These are phyloP conservation scores for Notodonta dromedarius DNA, from an alignment of 2,888 invertebrate genomes.

Conservation along the genomic window DNA sequence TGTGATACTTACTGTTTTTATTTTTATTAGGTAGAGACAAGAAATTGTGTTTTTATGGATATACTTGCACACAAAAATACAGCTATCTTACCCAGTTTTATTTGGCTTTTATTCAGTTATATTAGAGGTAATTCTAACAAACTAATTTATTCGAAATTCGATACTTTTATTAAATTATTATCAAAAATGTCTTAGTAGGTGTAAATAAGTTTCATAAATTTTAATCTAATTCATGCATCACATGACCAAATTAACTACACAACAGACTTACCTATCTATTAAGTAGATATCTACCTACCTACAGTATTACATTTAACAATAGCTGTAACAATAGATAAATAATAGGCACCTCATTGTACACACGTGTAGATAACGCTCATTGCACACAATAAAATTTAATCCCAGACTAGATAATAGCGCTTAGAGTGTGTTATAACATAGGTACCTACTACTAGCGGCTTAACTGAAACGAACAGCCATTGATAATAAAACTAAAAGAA, in stretches of 20 bases:
- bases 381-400: conserved; percentile 3
- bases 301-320: background rate
- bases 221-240: too few species aligned
- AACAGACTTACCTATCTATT: background rate
- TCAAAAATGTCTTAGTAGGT: too few species aligned
- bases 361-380: conserved; percentile 2
- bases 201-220: too few species aligned
- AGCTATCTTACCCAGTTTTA: too few species aligned
- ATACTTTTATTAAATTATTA: too few species aligned
- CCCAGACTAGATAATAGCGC: background rate
- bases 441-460: background rate
- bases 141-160: too few species aligned
- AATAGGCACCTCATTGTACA: background rate
- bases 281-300: background rate
- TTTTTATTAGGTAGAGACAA: background rate
- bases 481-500: too few species aligned
- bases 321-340: background rate
- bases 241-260: too few species aligned
- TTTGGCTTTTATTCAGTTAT: too few species aligned
- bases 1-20: background rate
- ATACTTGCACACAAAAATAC: too few species aligned
- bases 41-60: background rate
- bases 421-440: background rate
- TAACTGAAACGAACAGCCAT: background rate
- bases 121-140: too few species aligned